A percentile compares a stretch with the other conserved stretches of the same genome.
Conservation (phyloP, 2,888 invertebrate genomes). For the Germaria angustata region DNA sequence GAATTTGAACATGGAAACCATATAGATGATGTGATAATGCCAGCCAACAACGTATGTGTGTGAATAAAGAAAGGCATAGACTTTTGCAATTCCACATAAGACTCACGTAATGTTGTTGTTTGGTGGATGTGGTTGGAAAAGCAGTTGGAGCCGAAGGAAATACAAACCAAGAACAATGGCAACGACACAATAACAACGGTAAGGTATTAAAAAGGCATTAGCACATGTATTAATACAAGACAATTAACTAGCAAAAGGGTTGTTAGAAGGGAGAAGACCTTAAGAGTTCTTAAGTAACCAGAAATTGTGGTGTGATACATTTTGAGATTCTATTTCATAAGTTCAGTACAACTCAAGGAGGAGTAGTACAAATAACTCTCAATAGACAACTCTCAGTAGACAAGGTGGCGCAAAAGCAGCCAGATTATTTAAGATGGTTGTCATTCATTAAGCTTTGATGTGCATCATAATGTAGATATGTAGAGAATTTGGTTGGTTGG, state of each 20-base stretch:
- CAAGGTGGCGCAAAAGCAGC: too few relatives aligned
- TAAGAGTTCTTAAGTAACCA: too few relatives aligned
- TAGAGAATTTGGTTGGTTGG: too few relatives aligned
- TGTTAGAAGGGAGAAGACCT: neutral
- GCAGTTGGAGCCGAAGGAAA: conserved; percentile 20
- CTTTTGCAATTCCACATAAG: conserved; percentile 30
- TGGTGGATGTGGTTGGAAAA: conserved; percentile 39
- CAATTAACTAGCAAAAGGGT: conserved; percentile 11
- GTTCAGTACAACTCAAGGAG: too few relatives aligned
- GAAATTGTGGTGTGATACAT: too few relatives aligned
- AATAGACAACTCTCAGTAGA: too few relatives aligned
- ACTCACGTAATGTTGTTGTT: conserved; percentile 36
- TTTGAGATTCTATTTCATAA: too few relatives aligned
- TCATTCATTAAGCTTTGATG: too few relatives aligned
- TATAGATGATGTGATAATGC: conserved; percentile 64
- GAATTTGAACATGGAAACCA: conserved; percentile 66
- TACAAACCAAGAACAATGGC: neutral
- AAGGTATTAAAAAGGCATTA: conserved; percentile 65
- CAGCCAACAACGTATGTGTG: conserved; percentile 1
- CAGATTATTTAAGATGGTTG: too few relatives aligned
- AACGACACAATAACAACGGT: conserved; percentile 22
- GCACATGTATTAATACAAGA: conserved; percentile 59
- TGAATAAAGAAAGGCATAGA: neutral
- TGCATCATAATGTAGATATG: too few relatives aligned
- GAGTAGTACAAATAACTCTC: too few relatives aligned